A percentile compares a stretch with the other conserved stretches of the same genome.
Evolutionary conservation across 2,888 invertebrate species (phyloP).

Genomic region (Lamellibrachia columna): DNA sequence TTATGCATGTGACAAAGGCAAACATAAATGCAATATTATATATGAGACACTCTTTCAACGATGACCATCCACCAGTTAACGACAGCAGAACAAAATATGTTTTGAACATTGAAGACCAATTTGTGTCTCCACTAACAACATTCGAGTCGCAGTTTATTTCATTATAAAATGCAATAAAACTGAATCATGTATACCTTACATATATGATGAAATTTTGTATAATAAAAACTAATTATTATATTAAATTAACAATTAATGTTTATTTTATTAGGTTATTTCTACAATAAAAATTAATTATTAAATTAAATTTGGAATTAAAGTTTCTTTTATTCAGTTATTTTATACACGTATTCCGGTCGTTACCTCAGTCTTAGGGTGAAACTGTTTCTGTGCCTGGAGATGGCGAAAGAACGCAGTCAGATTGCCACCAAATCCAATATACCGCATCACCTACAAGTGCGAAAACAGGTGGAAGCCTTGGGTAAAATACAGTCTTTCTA

Average conservation of each 20-base stretch:
- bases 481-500: background rate
- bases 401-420: constrained; percentile 54
- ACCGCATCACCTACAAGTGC: constrained; percentile 44
- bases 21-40: background rate
- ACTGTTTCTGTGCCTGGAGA: constrained; percentile 51
- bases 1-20: background rate
- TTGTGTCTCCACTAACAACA: background rate
- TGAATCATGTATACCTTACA: no score
- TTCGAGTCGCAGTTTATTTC: background rate
- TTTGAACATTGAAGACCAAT: background rate
- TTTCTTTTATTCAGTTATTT: background rate
- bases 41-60: background rate
- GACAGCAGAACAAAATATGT: background rate
- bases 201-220: no score
- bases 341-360: constrained; percentile 26
- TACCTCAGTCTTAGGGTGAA: constrained; percentile 53
- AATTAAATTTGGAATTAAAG: no score
- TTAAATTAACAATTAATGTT: no score
- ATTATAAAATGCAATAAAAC: no score
- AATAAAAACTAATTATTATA: no score
- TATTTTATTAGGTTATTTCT: no score
- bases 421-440: constrained; percentile 49
- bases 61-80: background rate
- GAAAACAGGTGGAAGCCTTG: background rate
- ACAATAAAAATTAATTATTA: no score